A percentile compares a stretch with the other conserved stretches of the same genome.
phyloP scores from a whole-genome alignment of 2,888 invertebrate species.

The Megalurothrips usitatus region DNA sequence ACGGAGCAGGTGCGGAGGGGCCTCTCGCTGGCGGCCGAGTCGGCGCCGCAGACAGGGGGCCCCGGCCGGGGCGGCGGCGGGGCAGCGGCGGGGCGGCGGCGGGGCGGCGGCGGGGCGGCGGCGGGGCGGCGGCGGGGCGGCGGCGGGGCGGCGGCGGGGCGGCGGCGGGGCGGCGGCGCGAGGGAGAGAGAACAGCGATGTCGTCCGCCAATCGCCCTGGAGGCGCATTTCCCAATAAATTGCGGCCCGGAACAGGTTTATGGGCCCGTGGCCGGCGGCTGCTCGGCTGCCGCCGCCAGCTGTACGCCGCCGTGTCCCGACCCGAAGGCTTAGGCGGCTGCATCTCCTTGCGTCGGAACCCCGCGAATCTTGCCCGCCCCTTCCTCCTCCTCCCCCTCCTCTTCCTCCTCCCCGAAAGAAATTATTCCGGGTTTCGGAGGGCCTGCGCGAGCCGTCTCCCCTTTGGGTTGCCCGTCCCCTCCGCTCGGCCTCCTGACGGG shows the following conservation, averaged over 20 bases:
- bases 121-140: not conserved
- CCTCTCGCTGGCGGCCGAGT: slow-evolving; percentile 31
- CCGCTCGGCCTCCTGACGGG: no score
- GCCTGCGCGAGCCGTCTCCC: not conserved
- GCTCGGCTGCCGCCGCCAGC: not conserved
- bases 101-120: not conserved
- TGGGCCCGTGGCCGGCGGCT: slow-evolving; percentile 28
- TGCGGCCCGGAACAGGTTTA: slow-evolving; percentile 38
- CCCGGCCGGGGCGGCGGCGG: not conserved
- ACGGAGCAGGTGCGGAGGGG: slow-evolving; percentile 15
- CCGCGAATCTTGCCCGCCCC: not conserved
- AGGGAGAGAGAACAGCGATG: slow-evolving; percentile 34
- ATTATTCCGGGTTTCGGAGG: slow-evolving; percentile 37
- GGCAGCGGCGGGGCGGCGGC: no score
- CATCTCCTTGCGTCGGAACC: not conserved
- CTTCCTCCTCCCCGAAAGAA: slow-evolving; percentile 37
- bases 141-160: not conserved
- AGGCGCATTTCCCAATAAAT: slow-evolving; percentile 40
- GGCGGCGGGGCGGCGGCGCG: slow-evolving; percentile 32
- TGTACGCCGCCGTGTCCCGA: not conserved
- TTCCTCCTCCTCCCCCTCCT: slow-evolving; percentile 30
- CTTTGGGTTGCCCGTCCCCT: not conserved
- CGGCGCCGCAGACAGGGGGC: not conserved
- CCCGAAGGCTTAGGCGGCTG: not conserved
- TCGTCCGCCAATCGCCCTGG: slow-evolving; percentile 39